Conservation (phyloP, 2,113 vertebrate species). For the Mus pahari region DNA sequence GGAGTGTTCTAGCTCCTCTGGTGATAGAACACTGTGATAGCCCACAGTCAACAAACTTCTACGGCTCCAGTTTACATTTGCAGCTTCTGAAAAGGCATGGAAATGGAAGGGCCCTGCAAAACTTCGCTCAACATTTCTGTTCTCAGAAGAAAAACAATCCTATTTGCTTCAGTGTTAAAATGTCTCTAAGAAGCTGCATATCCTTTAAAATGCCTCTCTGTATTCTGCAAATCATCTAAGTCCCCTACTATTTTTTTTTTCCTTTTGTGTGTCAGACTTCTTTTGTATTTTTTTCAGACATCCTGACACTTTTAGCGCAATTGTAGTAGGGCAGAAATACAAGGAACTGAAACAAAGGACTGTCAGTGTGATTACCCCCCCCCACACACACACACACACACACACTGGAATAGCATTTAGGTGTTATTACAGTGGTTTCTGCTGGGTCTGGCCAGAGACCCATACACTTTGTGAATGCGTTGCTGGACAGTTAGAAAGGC, state of each 20-base stretch:
- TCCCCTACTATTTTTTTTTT: background rate
- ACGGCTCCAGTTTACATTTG: background rate
- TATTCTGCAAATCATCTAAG: conserved; percentile 27
- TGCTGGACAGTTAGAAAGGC: background rate
- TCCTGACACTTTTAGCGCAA: conserved; percentile 25
- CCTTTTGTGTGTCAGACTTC: background rate
- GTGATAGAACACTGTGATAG: background rate
- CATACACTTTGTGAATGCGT: too few species aligned
- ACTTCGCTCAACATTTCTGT: background rate
- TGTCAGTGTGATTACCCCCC: background rate
- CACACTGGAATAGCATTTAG: background rate
- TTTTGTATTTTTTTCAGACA: conserved; percentile 58
- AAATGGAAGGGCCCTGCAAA: background rate
- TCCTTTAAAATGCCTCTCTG: background rate
- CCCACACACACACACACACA: background rate
- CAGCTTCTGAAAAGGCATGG: conserved; percentile 26
- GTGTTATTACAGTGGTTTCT: background rate
- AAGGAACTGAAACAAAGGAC: conserved; percentile 67
- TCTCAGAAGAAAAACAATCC: background rate
- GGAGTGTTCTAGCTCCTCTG: background rate
- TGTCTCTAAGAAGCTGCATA: background rate
- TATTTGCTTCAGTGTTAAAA: background rate
- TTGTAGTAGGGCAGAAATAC: conserved; percentile 32
- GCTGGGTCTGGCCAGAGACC: background rate
- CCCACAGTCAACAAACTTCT: background rate